These are phyloP conservation scores for Lutjanus argentimaculatus DNA, from an alignment of 2,797 vertebrate species.

Conservation along the genomic window DNA sequence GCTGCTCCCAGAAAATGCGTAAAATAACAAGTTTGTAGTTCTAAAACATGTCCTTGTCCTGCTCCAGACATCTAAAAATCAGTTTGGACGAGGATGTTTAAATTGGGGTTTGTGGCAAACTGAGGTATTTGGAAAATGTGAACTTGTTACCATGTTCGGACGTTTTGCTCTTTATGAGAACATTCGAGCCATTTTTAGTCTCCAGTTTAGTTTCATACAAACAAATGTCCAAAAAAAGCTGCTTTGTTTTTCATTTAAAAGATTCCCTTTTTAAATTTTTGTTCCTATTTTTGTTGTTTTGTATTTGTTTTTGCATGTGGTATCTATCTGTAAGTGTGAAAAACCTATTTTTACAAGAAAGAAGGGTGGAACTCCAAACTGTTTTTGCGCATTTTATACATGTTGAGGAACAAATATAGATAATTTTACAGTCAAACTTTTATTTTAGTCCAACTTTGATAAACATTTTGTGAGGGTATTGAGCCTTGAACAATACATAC, in stretches of 20 bases:
- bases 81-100: conserved; percentile 31
- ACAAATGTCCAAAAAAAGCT: conserved; percentile 2
- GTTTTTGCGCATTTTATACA: background rate
- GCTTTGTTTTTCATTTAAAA: background rate
- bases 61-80: conserved; percentile 35
- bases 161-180: conserved; percentile 27
- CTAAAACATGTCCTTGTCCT: conserved; percentile 6
- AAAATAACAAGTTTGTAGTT: conserved; percentile 16
- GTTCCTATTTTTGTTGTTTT: background rate
- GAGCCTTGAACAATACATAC: background rate
- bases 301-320: background rate
- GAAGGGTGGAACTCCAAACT: background rate
- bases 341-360: background rate
- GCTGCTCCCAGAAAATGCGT: conserved; percentile 2
- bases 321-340: background rate
- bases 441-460: background rate
- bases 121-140: conserved; percentile 28
- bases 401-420: background rate
- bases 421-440: background rate
- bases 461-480: background rate
- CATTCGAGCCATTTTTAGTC: conserved; percentile 1
- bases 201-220: conserved; percentile 9
- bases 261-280: background rate
- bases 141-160: conserved; percentile 31
- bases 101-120: conserved; percentile 39